Conservation (phyloP, 1,140 invertebrate species). For the Cylas formicarius region DNA sequence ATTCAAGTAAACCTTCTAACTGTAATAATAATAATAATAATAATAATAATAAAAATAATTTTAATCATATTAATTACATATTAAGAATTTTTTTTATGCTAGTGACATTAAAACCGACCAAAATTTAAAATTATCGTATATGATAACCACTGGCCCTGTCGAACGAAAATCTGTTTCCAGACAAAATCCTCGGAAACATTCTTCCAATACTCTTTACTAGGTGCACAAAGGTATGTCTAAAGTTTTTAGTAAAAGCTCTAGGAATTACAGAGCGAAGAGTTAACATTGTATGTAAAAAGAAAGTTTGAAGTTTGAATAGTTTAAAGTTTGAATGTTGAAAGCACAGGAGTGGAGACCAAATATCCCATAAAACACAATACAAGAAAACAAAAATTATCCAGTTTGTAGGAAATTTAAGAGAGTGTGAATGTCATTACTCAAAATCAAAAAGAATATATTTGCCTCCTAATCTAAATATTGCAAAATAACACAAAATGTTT, state of each 20-base stretch:
- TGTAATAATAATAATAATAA: constrained; percentile 2
- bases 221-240: constrained; percentile 1
- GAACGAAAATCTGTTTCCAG: constrained; percentile 2
- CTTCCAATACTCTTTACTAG: constrained; percentile 4
- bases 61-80: neutral
- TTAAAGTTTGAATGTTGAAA: neutral
- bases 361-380: too few species aligned
- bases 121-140: constrained; percentile 1
- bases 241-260: constrained; percentile 5
- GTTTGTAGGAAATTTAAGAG: too few species aligned
- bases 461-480: too few species aligned
- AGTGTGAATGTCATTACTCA: too few species aligned
- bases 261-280: constrained; percentile 4
- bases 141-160: constrained; percentile 3
- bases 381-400: too few species aligned
- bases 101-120: constrained; percentile 2
- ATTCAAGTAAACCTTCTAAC: constrained; percentile 3
- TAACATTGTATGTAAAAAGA: too few species aligned
- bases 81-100: constrained; percentile 1
- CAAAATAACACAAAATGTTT: too few species aligned
- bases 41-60: constrained; percentile 2
- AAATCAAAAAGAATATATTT: too few species aligned
- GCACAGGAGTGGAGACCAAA: constrained; percentile 1
- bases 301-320: neutral
- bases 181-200: constrained; percentile 1